Evolutionary conservation across 2,797 vertebrate genomes (phyloP).

Genomic region (Platalea minor): DNA sequence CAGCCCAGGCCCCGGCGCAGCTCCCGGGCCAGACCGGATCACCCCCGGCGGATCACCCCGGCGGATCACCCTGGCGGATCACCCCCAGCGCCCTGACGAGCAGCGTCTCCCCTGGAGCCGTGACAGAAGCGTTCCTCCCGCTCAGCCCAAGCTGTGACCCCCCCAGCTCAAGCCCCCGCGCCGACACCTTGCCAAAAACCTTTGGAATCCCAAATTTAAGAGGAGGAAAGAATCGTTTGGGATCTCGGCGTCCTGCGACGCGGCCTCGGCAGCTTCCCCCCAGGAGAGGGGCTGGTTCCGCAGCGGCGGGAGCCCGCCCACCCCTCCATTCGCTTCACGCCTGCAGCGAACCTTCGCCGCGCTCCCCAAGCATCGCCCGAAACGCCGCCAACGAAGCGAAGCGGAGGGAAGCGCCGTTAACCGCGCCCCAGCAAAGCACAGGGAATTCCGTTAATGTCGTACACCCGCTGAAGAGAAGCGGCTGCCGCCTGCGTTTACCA

Average conservation of each 20-base stretch:
- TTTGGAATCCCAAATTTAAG: not conserved
- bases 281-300: too few species aligned
- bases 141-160: not conserved
- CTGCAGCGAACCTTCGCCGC: accelerated
- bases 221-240: accelerated
- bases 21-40: not conserved
- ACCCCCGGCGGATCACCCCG: not conserved
- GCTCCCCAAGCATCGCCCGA: accelerated
- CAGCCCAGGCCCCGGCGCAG: not conserved
- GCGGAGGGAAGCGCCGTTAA: accelerated
- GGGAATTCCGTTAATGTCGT: not conserved
- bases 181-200: not conserved
- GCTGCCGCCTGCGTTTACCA: accelerated
- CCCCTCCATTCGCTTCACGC: accelerated
- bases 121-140: not conserved
- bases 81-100: too few species aligned
- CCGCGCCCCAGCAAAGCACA: accelerated
- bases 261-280: not conserved
- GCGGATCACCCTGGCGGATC: not conserved
- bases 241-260: accelerated
- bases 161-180: not conserved
- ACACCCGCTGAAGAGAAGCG: accelerated
- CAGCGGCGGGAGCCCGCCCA: not conserved
- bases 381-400: accelerated
- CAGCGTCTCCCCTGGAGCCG: not conserved